These are phyloP conservation scores for Phoenicopterus ruber DNA, from an alignment of 2,113 vertebrate species.

Conservation along the genomic window DNA sequence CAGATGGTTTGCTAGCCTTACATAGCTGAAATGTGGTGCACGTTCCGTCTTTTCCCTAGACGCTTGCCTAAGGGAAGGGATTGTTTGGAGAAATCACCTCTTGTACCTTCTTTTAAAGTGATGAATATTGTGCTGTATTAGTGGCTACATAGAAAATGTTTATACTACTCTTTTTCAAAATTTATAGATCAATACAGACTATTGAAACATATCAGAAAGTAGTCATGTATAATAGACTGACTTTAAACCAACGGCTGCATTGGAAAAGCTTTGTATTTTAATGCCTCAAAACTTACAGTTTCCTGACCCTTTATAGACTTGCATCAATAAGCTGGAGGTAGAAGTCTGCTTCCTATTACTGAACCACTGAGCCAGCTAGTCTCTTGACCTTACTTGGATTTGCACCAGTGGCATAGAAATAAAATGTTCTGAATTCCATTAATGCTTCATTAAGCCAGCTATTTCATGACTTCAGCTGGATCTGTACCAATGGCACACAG, in stretches of 20 bases:
- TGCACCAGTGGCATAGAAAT: slow-evolving; percentile 4
- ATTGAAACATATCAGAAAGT: neutral
- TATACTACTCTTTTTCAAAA: neutral
- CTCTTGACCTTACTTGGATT: slow-evolving; percentile 29
- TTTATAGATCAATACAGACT: neutral
- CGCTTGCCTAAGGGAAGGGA: neutral
- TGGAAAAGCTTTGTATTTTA: neutral
- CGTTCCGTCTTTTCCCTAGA: neutral
- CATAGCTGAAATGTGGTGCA: neutral
- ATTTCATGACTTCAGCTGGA: neutral
- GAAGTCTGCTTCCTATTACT: neutral
- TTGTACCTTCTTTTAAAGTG: neutral
- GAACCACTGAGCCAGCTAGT: slow-evolving; percentile 20
- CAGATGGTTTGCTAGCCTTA: neutral
- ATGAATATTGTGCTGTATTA: neutral
- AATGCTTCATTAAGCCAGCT: slow-evolving; percentile 36
- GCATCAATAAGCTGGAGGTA: neutral
- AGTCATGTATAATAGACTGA: neutral
- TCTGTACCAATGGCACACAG: neutral
- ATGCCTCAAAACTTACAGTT: neutral
- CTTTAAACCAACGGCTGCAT: neutral
- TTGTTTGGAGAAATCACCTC: neutral
- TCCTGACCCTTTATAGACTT: neutral
- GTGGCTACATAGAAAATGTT: neutral
- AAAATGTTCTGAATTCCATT: slow-evolving; percentile 37